These are phyloP conservation scores for Asobara japonica DNA, from an alignment of 1,140 invertebrate species.

Conservation along the genomic window DNA sequence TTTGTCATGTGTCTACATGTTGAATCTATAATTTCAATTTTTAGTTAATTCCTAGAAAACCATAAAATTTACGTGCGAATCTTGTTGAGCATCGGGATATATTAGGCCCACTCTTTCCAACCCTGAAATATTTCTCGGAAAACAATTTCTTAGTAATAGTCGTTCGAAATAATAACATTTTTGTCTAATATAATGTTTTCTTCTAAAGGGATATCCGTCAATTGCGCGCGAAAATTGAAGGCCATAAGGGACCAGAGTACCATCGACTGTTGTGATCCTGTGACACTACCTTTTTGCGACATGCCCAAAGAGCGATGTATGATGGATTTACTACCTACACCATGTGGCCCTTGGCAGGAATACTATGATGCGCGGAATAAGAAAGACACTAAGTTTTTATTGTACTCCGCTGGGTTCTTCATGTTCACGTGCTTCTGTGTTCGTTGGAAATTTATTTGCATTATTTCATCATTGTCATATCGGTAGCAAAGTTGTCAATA, in stretches of 20 bases:
- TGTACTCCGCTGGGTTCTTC: not conserved
- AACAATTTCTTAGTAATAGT: not conserved
- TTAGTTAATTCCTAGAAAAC: not conserved
- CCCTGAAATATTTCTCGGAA: no score
- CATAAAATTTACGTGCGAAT: no score
- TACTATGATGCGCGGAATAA: not conserved
- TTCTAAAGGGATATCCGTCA: not conserved
- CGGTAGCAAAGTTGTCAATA: not conserved
- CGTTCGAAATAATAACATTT: not conserved
- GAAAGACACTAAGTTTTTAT: not conserved
- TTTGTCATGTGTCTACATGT: not conserved
- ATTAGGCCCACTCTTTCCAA: no score
- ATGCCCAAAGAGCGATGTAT: not conserved
- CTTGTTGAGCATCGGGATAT: no score
- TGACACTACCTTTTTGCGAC: not conserved
- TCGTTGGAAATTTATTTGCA: not conserved
- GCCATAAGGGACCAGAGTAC: not conserved
- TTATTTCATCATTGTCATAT: not conserved
- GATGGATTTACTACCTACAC: not conserved
- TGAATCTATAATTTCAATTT: not conserved
- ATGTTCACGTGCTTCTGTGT: not conserved
- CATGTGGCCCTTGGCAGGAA: not conserved
- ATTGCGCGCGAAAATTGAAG: slow-evolving; percentile 8
- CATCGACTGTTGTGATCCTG: not conserved
- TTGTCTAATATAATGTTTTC: not conserved